phyloP scores from a whole-genome alignment of 2,113 vertebrate species.

The Hippoglossus stenolepis region DNA sequence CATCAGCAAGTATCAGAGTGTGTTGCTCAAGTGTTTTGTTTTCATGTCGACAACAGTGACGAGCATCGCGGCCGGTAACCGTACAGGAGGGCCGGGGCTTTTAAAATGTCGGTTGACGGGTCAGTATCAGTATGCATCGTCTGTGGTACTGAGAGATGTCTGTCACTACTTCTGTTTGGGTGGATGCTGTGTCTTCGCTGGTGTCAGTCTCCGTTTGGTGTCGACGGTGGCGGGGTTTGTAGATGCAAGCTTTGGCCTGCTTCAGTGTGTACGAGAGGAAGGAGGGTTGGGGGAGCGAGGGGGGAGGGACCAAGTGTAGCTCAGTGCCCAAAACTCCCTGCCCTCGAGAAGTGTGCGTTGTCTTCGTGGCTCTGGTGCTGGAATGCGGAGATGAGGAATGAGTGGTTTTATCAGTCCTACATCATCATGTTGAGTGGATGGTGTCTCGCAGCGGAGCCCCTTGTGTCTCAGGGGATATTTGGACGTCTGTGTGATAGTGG shows the following conservation, averaged over 20 bases:
- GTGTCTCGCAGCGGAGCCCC: slow-evolving; percentile 60
- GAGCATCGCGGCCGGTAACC: slow-evolving; percentile 19
- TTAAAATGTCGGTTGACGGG: slow-evolving; percentile 26
- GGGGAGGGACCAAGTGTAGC: slow-evolving; percentile 74
- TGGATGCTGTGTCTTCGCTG: slow-evolving; percentile 70
- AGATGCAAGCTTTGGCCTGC: slow-evolving; percentile 55
- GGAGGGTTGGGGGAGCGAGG: slow-evolving; percentile 3
- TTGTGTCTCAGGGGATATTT: slow-evolving; percentile 49
- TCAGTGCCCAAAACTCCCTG: slow-evolving; percentile 67
- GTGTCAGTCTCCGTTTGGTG: slow-evolving; percentile 69
- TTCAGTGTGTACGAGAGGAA: slow-evolving; percentile 59
- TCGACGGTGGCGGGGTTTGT: slow-evolving; percentile 42
- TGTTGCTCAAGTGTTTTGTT: slow-evolving; percentile 56
- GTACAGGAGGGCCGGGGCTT: slow-evolving; percentile 27
- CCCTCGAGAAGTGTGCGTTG: slow-evolving; percentile 62
- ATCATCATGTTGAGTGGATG: slow-evolving; percentile 59
- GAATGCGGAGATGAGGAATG: slow-evolving; percentile 56
- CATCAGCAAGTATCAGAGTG: slow-evolving; percentile 53
- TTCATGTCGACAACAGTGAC: slow-evolving; percentile 37
- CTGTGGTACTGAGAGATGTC: slow-evolving; percentile 49
- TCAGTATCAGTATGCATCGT: slow-evolving; percentile 60
- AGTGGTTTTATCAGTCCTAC: slow-evolving; percentile 70
- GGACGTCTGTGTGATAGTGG: slow-evolving; percentile 68
- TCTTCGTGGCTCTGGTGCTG: slow-evolving; percentile 71
- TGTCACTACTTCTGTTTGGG: slow-evolving; percentile 65